Percentiles rank a stretch among this genome's conserved stretches.
Evolutionary conservation across 2,113 vertebrate genomes (phyloP).

Genomic region (Echinops telfairi): DNA sequence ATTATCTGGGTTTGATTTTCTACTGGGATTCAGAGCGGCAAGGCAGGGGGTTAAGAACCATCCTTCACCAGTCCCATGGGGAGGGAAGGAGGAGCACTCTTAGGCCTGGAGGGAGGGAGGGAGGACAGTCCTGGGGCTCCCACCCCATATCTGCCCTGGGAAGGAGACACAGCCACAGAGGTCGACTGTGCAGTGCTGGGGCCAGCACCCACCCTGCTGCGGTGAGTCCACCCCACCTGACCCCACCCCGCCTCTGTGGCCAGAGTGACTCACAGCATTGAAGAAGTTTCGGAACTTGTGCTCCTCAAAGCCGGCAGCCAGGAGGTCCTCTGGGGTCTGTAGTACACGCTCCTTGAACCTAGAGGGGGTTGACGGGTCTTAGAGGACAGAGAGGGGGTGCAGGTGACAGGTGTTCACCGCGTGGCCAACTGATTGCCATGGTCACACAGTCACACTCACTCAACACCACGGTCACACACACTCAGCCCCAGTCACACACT

Average conservation of each 20-base stretch:
- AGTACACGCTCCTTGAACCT: conserved; percentile 89
- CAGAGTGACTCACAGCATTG: conserved; percentile 80
- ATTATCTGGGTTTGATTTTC: neutral
- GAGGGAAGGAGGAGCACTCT: neutral
- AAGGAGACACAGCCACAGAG: neutral
- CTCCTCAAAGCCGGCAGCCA: conserved; percentile 86
- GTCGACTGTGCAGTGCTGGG: fast-evolving
- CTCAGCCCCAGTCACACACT: too few relatives aligned
- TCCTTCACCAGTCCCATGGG: neutral
- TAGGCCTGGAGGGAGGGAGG: neutral
- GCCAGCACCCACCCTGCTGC: neutral
- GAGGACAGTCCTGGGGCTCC: neutral
- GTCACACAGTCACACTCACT: too few relatives aligned
- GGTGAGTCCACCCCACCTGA: neutral
- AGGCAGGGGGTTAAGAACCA: neutral
- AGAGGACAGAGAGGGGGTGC: neutral
- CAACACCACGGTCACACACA: too few relatives aligned
- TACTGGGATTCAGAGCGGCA: neutral
- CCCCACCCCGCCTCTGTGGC: fast-evolving
- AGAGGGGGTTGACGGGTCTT: neutral
- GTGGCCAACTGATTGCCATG: too few relatives aligned
- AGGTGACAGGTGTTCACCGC: neutral
- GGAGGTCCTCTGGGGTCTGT: conserved; percentile 82
- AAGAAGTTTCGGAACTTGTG: conserved; percentile 86
- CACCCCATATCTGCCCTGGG: neutral